These are phyloP conservation scores for Mellilla xanthometata DNA, from an alignment of 2,888 invertebrate genomes.

Conservation along the genomic window DNA sequence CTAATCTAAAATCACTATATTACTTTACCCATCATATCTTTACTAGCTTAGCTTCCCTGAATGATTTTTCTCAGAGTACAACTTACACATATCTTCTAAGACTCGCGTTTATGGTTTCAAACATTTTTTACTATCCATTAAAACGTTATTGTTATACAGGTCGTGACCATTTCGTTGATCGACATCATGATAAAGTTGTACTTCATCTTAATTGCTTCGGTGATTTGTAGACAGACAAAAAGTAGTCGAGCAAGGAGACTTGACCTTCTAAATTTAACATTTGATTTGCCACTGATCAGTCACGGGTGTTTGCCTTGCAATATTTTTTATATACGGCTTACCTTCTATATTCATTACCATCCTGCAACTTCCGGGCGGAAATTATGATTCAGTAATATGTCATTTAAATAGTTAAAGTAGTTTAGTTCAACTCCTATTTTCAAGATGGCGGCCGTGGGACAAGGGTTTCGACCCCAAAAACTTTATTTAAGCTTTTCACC, in stretches of 20 bases:
- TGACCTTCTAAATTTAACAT: constrained; percentile 43
- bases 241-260: constrained; percentile 7
- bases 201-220: constrained; percentile 15
- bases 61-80: background rate
- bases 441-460: too few species aligned
- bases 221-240: constrained; percentile 10
- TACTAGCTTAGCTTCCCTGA: too few species aligned
- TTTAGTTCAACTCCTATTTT: too few species aligned
- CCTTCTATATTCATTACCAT: constrained; percentile 40
- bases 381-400: background rate
- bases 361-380: constrained; percentile 10
- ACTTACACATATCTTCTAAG: too few species aligned
- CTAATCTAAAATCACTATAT: too few species aligned
- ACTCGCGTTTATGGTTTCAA: background rate
- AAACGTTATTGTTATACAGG: constrained; percentile 8
- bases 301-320: constrained; percentile 43
- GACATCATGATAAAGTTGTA: constrained; percentile 3
- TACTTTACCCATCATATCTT: too few species aligned
- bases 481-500: too few species aligned
- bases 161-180: constrained; percentile 7
- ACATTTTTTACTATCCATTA: background rate
- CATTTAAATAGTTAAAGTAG: too few species aligned
- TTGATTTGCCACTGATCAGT: constrained; percentile 35
- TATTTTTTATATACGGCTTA: constrained; percentile 38
- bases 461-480: too few species aligned